These are phyloP conservation scores for Cephonodes hylas DNA, from an alignment of 2,888 invertebrate genomes.

Conservation along the genomic window DNA sequence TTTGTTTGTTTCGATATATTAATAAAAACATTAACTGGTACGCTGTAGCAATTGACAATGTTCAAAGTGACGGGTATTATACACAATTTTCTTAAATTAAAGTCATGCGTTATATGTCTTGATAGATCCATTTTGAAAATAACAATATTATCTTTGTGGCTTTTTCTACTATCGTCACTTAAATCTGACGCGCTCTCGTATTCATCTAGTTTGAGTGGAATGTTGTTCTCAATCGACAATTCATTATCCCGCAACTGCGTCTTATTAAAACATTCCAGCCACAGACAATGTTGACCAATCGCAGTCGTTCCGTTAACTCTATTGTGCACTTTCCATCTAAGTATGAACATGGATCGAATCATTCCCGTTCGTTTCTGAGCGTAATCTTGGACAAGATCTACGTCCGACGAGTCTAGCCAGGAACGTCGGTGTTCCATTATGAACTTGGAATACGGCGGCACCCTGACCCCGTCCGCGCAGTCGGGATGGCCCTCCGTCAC, in stretches of 20 bases:
- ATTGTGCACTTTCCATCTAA: slow-evolving; percentile 81
- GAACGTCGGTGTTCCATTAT: slow-evolving; percentile 51
- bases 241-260: slow-evolving; percentile 70
- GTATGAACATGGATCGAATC: slow-evolving; percentile 70
- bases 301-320: slow-evolving; percentile 78
- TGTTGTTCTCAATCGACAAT: slow-evolving; percentile 45
- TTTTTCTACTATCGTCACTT: slow-evolving; percentile 46
- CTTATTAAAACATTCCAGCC: slow-evolving; percentile 81
- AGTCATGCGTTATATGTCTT: slow-evolving; percentile 82
- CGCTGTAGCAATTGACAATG: slow-evolving; percentile 84
- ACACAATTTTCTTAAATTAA: slow-evolving; percentile 82
- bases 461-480: slow-evolving; percentile 40
- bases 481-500: slow-evolving; percentile 49
- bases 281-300: slow-evolving; percentile 86
- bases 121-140: slow-evolving; percentile 82
- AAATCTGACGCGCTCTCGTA: slow-evolving; percentile 44
- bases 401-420: slow-evolving; percentile 47
- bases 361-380: slow-evolving; percentile 43
- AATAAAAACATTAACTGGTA: slow-evolving; percentile 81
- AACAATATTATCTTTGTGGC: slow-evolving; percentile 74
- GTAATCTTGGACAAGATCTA: slow-evolving; percentile 27
- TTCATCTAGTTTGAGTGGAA: slow-evolving; percentile 65
- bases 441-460: slow-evolving; percentile 58
- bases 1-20: slow-evolving; percentile 80
- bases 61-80: slow-evolving; percentile 85